Evolutionary conservation across 2,797 vertebrate genomes (phyloP), one percentile per base, ranked within the genome.

Genomic region (Cetoscarus ocellatus): DNA sequence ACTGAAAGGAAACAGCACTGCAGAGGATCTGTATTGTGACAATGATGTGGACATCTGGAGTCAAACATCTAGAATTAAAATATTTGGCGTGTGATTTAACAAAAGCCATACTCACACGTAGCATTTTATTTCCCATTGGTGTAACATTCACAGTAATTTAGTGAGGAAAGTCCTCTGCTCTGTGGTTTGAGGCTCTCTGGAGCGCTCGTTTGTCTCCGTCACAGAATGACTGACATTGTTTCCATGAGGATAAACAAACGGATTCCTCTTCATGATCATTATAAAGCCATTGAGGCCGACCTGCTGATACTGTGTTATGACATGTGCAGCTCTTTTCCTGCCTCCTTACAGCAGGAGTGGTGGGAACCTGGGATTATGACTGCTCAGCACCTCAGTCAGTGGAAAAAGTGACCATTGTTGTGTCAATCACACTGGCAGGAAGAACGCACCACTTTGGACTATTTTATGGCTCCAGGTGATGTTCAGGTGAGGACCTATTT

Each of bases 261-360:
- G 74, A 76, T 88, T 90, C 81, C 75, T 89, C 77, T 64, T 36
- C 60, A 6, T 6, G 58, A 42, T 87, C 88, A 81, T 93, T 91
- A 93, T 89, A 92, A 91, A 80, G 76, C 80, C 79, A 89, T 91
- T 73, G 65, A 67, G 61, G 38, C 66, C 69, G 71, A 66, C 53
- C 71, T 9, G 68, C 76, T 77, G 84, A 75, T 8, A 66, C 70
- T 51, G 61, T 89, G 85, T 80, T 80, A 59, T 88, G 88, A 89
- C 92, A 91, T 79, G 75, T 67, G 82, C 71, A 10, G 64, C 73
- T 50, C 84, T 59, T 79, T 90, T 93, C 91, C 86, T 86, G 87
- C 61, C 82, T 70, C 52, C 52, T 11, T 54, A 67, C 77, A 34
- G 80, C 68, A 39, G 61, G 12, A 68, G 40, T 1, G 80, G 52